Evolutionary conservation across 2,113 vertebrate species (phyloP).

Genomic region (Macquaria ambigua): DNA sequence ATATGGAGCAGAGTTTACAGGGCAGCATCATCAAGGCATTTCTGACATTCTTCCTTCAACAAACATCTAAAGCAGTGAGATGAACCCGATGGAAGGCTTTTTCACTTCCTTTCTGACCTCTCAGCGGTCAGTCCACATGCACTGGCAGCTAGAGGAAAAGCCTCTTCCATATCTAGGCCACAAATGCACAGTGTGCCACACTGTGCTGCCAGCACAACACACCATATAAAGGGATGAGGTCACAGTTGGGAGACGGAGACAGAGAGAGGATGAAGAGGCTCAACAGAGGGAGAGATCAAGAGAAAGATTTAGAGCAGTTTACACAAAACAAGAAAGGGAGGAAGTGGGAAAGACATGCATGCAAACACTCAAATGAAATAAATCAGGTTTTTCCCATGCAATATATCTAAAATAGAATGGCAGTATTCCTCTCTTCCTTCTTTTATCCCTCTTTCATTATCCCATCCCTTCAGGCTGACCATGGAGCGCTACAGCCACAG

Average conservation of each 20-base stretch:
- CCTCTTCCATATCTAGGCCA: constrained; percentile 19
- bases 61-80: constrained; percentile 10
- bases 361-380: not conserved
- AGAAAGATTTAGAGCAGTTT: constrained; percentile 37
- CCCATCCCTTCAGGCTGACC: constrained; percentile 33
- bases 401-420: constrained; percentile 41
- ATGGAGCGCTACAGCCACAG: constrained; percentile 24
- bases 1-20: constrained; percentile 18
- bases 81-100: constrained; percentile 16
- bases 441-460: constrained; percentile 56
- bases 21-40: constrained; percentile 24
- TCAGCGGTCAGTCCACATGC: constrained; percentile 6
- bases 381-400: constrained; percentile 22
- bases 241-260: not conserved
- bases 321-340: constrained; percentile 14
- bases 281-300: constrained; percentile 5
- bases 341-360: not conserved
- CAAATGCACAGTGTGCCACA: constrained; percentile 34
- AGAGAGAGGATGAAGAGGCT: not conserved
- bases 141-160: constrained; percentile 26
- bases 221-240: constrained; percentile 7
- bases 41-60: constrained; percentile 28
- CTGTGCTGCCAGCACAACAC: constrained; percentile 19
- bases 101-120: constrained; percentile 29
- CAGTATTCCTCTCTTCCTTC: constrained; percentile 13